Evolutionary conservation across 2,888 invertebrate species (phyloP), one percentile per base, ranked within the genome.

Genomic region (Theretra japonica): DNA sequence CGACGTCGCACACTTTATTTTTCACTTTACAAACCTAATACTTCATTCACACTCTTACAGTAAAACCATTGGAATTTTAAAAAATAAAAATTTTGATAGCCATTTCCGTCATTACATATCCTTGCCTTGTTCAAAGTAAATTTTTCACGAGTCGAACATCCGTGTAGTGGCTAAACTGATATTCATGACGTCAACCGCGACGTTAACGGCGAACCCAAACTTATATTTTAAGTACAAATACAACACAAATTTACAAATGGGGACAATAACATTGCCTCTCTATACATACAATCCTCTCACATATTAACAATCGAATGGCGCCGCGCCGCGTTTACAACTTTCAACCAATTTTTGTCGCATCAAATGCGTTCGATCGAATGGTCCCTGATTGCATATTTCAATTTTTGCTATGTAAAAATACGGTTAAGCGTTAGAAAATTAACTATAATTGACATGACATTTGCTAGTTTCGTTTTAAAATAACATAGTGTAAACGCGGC

Each of bases 141-240:
- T 41, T 41, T 41, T 41, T 15, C 41, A 15, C 41, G 41, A n/a
- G 53, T 53, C 58, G 17, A 58, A 58, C 28, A 23, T 15, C 11
- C 11, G 25, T 58, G 15, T 23, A 58, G 41, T 41, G 41, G 41
- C 41, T 11, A 17, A 25, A 33, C 1, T 23, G 21, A 30, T 21
- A 28, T 0, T 21, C 17, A 5, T 58, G 6, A 48, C 1, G 25
- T 59, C 25, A 21, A 23, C 56, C 60, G 21, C 70, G 65, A 48
- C 65, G 65, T 65, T 48, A 41, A 53, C 33, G 62, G 58, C 70
- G 21, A 72, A 72, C 75, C 74, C 33, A 75, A 76, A 75, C 71
- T 73, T 72, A 74, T 71, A 68, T 70, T 83, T 41, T 87, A 88
- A 88, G 87, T 87, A 88, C 85, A 79, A 41, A 72, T 78, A 81